Evolutionary conservation across 2,888 invertebrate genomes (phyloP).

Genomic region (Cordilura impudica): DNA sequence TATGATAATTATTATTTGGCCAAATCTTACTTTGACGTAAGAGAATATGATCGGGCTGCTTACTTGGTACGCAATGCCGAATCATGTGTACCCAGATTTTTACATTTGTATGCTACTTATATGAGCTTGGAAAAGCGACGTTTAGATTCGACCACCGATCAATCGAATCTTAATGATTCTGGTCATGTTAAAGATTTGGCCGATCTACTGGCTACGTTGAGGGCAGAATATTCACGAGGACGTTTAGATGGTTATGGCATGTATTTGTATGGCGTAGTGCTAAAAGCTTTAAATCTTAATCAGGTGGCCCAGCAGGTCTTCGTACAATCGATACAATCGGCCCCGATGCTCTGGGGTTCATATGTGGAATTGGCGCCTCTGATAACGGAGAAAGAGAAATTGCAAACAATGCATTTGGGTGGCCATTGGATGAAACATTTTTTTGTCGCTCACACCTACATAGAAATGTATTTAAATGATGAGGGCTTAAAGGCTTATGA

Average conservation of each 20-base stretch:
- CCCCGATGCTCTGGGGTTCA: conserved; percentile 95
- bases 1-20: conserved; percentile 87
- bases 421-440: conserved; percentile 97
- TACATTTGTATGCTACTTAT: conserved; percentile 91
- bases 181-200: conserved; percentile 78
- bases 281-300: conserved; percentile 90
- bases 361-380: conserved; percentile 95
- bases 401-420: conserved; percentile 84
- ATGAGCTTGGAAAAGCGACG: conserved; percentile 94
- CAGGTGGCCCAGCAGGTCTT: conserved; percentile 88
- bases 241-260: conserved; percentile 91
- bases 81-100: conserved; percentile 87
- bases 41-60: conserved; percentile 92
- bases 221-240: conserved; percentile 80
- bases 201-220: conserved; percentile 80
- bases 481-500: conserved; percentile 92
- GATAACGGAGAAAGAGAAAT: conserved; percentile 88
- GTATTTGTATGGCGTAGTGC: conserved; percentile 93
- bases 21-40: conserved; percentile 92
- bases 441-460: conserved; percentile 92
- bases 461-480: conserved; percentile 93
- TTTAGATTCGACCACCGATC: conserved; percentile 88
- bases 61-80: conserved; percentile 86
- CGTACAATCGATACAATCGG: conserved; percentile 86
- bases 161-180: conserved; percentile 76